Conservation (phyloP, 2,797 vertebrate species). For the Heteromormyrus szaboi region DNA sequence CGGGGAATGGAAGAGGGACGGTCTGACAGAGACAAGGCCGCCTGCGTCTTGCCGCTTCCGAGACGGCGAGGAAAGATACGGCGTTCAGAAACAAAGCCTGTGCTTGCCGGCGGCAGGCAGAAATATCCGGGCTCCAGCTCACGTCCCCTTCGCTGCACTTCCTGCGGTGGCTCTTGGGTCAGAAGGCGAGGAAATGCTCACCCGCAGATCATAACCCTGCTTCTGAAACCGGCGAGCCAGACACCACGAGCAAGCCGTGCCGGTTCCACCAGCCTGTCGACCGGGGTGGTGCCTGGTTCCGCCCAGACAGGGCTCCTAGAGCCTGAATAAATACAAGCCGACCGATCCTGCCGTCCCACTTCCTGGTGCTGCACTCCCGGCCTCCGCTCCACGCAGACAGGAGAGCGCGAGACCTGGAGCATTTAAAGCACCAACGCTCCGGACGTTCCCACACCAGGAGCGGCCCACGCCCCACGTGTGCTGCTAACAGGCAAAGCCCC, state of each 20-base stretch:
- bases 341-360: background rate
- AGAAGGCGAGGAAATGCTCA: background rate
- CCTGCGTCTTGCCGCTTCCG: background rate
- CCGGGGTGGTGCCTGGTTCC: background rate
- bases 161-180: background rate
- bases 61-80: background rate
- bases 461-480: background rate
- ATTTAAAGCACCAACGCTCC: background rate
- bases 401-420: background rate
- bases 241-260: background rate
- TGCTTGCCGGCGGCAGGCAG: background rate
- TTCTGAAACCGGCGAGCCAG: background rate
- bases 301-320: background rate
- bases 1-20: background rate
- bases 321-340: background rate
- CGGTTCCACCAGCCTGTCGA: background rate
- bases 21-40: background rate
- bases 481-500: background rate
- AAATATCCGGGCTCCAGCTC: background rate
- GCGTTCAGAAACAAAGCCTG: background rate
- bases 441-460: background rate
- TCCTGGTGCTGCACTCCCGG: background rate
- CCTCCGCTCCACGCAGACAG: background rate
- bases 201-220: background rate
- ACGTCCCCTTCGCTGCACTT: background rate